Evolutionary conservation across 92 coral and sea anemone species (phyloP).

Genomic region (Umimayanthus kanabou): DNA sequence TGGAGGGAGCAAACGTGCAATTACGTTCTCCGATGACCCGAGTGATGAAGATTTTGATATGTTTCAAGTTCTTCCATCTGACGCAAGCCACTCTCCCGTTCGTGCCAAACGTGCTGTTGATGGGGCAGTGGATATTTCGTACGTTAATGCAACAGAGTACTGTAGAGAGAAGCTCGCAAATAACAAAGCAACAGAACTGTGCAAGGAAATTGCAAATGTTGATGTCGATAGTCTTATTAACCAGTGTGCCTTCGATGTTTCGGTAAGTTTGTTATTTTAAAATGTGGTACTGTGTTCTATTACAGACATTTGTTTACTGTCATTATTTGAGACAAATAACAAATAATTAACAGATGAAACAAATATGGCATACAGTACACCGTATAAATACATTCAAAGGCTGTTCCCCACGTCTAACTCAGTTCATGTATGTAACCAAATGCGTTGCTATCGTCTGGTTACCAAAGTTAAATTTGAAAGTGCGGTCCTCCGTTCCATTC

Average conservation of each 20-base stretch:
- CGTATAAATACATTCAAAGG: too few species aligned
- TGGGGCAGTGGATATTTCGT: background rate
- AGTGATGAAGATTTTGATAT: slow-evolving; percentile 19
- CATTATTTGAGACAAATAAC: too few species aligned
- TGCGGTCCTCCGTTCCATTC: too few species aligned
- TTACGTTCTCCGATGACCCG: background rate
- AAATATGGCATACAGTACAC: too few species aligned
- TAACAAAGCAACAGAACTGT: slow-evolving; percentile 12
- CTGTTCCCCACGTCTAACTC: too few species aligned
- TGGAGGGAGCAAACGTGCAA: slow-evolving; percentile 20
- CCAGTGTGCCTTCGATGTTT: slow-evolving; percentile 27
- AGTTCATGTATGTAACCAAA: too few species aligned
- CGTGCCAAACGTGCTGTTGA: slow-evolving; percentile 22
- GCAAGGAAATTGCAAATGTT: slow-evolving; percentile 34
- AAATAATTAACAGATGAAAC: too few species aligned
- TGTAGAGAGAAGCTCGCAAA: background rate
- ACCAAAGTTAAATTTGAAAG: too few species aligned
- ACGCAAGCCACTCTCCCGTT: background rate
- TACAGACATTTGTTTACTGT: too few species aligned
- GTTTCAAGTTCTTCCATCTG: background rate
- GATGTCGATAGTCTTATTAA: background rate
- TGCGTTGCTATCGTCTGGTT: too few species aligned
- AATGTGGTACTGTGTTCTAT: too few species aligned
- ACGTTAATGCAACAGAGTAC: slow-evolving; percentile 19
- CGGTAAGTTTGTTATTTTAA: slow-evolving; percentile 16